Base-by-base conservation (phyloP, 2,888 invertebrate genomes). In the Gortyna flavago region DNA sequence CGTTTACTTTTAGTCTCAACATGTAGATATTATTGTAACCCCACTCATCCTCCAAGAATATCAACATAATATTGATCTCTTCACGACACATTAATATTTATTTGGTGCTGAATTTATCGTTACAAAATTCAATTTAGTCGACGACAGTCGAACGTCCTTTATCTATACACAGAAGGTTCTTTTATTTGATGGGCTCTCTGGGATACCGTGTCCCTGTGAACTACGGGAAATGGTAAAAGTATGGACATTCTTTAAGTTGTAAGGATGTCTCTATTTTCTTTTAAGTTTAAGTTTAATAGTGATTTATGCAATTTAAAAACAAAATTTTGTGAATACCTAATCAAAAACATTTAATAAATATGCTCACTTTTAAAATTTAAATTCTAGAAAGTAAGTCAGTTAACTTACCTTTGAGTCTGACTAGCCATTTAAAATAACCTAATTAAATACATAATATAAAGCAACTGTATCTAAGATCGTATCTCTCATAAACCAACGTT, bases 111-210 rank as follows among this genome's bases (percentile, higher is more conserved):
- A 93, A 95, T 93, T 93, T 93, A 93, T 94, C 93, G 93, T 92
- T 91, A 93, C 94, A 92, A 95, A 95, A 96, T 96, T 95, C 96
- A 96, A 96, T 96, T 96, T 96, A 89, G 93, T 89, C 92, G 93
- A 93, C 93, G 95, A 95, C 95, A 94, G 94, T 93, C 92, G 92
- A 95, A 94, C 92, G 93, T 92, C 93, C 93, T 95, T 96, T 96
- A 96, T 96, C 96, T 96, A 95, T 96, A 95, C 95, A 96, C 94
- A 95, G 95, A 96, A 95, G 95, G 95, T 94, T 93, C 93, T 94
- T 94, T 96, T 96, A 96, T 96, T 96, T 96, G 96, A 96, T 96
- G 92, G 96, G 92, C 93, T 92, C 92, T 92, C 92, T 86, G 92
- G 93, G 93, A 93, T 91, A 93, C 93, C 93, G 92, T 92, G 93